Base-by-base conservation (phyloP, 2,797 vertebrate genomes). In the Coregonus ussuriensis region DNA sequence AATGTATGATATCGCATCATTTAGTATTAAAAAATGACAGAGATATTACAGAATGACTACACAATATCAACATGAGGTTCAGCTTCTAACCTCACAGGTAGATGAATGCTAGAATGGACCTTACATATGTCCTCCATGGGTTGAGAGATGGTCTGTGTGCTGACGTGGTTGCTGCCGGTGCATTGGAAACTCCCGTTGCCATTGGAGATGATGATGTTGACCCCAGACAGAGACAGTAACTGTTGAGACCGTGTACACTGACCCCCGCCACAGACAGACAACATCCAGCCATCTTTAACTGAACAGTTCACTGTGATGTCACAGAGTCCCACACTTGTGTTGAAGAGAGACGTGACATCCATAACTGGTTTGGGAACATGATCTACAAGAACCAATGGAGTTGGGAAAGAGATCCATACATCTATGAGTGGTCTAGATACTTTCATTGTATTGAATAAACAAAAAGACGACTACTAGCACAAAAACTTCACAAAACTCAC, bases 291-390 rank as follows among this genome's bases (percentile, higher is more conserved):
- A 0, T 31, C 29, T n/a, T 52, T 47, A 0, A 87, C 21, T 16
- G 92, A 86, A 69, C 92, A 92, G 83, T 90, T 92, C 0, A 91
- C 88, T 2, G 35, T 21, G 65, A 88, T 1, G 14, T 0, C 77
- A 77, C 91, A 93, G 21, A 0, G 0, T 7, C 13, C 79, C 3
- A 16, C 41, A 0, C 85, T 87, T 0, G 3, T 5, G 76, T 89
- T 89, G 51, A 66, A 75, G 56, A 14, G 0, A 15, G 1, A 1
- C 11, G 15, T 29, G 5, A 63, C 16, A 69, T 67, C 21, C 0
- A 91, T 41, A 0, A 82, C 33, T 0, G 92, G 91, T 67, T 0
- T 21, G 5, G 88, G 79, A 74, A 92, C 79, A 3, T 2, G 0
- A 0, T 83, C 92, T 93, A 47, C 9, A 47, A 47, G 41, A 47